Base-by-base conservation (phyloP, 2,797 vertebrate genomes). In the Masticophis lateralis region DNA sequence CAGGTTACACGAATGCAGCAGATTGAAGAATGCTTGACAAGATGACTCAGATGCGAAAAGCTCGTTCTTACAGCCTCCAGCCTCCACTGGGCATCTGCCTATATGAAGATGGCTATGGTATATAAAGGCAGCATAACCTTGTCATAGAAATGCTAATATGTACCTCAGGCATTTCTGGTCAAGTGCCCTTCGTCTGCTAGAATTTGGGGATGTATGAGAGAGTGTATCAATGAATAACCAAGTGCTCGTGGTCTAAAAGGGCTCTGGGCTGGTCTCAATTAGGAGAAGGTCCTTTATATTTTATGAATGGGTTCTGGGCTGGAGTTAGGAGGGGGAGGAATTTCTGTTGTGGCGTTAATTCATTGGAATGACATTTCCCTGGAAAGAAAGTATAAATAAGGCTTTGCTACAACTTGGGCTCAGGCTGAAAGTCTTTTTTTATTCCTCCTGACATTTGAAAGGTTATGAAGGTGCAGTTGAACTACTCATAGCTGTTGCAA, bases 31-130 rank as follows among this genome's bases (percentile, higher is more conserved):
- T 93, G 93, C 94, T 96, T 96, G 95, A 96, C 95, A 94, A 96
- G 95, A 96, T 93, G 94, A 94, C 94, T 96, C 96, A 88, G 95
- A 96, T 96, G 96, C 94, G 94, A 95, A 94, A 95, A 93, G 90
- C 93, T 93, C 93, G 53, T 95, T 95, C 89, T 92, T 95, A 93
- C 93, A 94, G 91, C 92, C 95, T 95, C 94, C 94, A 94, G 95
- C 92, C 93, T 94, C 94, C 95, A 95, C 90, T 89, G 93, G 55
- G 87, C 0, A 47, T 96, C 93, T 95, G 94, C 95, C 94, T 95
- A 92, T 91, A 91, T 22, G 66, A 79, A 28, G 53, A 61, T 89
- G 47, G 25, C 63, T 61, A 25, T 56, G 83, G 37, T 51, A 25
- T 56, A 59, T 83, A 63, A 13, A 37, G 91, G 47, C 69, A 89